A percentile compares a stretch with the other conserved stretches of the same genome.
phyloP scores from a whole-genome alignment of 2,797 vertebrate species.

The Selene dorsalis region DNA sequence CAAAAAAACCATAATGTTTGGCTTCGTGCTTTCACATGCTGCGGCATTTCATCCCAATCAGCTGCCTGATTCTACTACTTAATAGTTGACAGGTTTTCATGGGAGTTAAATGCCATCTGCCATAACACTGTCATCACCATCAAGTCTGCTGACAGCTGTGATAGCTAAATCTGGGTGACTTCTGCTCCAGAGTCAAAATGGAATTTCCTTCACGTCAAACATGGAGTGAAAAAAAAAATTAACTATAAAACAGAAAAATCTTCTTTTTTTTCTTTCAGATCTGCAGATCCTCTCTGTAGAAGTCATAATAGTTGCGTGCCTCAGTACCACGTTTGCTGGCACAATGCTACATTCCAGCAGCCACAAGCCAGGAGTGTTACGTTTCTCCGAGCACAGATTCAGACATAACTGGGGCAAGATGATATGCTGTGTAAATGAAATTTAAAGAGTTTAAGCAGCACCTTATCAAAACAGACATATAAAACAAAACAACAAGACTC shows the following conservation, averaged over 20 bases:
- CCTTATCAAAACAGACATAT: constrained; percentile 29
- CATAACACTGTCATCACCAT: constrained; percentile 58
- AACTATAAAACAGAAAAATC: not conserved
- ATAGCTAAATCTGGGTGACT: constrained; percentile 66
- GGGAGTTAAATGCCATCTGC: constrained; percentile 65
- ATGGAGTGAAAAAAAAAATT: not conserved
- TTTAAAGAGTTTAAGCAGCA: constrained; percentile 43
- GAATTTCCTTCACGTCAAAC: constrained; percentile 47
- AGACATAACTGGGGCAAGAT: constrained; percentile 62
- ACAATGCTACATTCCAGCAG: constrained; percentile 58
- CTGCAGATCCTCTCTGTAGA: constrained; percentile 9
- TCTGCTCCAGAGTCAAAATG: constrained; percentile 47
- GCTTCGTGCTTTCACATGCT: constrained; percentile 27
- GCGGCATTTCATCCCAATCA: constrained; percentile 49
- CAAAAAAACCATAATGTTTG: constrained; percentile 24
- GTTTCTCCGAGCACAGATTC: constrained; percentile 57
- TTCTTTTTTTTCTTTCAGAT: not conserved
- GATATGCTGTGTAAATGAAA: constrained; percentile 53
- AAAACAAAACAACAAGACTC: constrained; percentile 11
- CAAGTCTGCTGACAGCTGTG: constrained; percentile 58
- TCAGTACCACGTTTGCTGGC: constrained; percentile 41
- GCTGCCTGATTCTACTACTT: constrained; percentile 51
- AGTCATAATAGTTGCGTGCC: constrained; percentile 25
- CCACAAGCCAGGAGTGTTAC: constrained; percentile 54
- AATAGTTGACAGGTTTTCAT: constrained; percentile 55